Percentiles rank a stretch among this genome's conserved stretches.
phyloP scores from a whole-genome alignment of 2,113 vertebrate genomes.

The Pelvicachromis taeniatus region DNA sequence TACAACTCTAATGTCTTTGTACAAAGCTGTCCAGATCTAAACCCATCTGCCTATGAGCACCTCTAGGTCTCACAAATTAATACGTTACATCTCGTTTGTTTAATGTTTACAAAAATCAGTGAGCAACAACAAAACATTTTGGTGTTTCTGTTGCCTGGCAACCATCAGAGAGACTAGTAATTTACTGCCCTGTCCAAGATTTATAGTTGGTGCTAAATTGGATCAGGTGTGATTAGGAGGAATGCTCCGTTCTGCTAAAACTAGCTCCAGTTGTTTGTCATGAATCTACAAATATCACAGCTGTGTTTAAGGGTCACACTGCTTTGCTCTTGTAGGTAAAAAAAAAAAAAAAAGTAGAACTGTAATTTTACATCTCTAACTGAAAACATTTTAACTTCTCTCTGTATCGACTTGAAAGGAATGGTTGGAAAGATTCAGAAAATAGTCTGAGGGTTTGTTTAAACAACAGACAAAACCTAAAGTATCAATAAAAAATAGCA shows the following conservation, averaged over 20 bases:
- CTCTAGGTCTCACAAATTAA: background rate
- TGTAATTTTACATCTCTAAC: background rate
- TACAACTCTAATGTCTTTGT: background rate
- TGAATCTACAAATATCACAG: background rate
- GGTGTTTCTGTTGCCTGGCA: background rate
- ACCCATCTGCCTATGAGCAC: background rate
- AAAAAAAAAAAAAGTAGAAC: background rate
- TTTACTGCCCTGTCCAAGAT: background rate
- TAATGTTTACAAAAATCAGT: background rate
- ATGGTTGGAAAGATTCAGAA: background rate
- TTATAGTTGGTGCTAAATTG: background rate
- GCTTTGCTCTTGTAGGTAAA: background rate
- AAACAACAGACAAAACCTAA: background rate
- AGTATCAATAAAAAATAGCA: background rate
- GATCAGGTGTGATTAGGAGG: background rate
- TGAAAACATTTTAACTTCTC: background rate
- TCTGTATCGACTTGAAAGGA: background rate
- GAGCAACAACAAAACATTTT: background rate
- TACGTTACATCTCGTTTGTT: background rate
- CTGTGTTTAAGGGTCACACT: background rate
- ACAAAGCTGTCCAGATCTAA: background rate
- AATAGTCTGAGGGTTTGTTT: background rate
- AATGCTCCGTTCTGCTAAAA: background rate
- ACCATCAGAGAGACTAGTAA: background rate
- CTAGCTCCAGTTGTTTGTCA: background rate